Evolutionary conservation across 1,140 invertebrate genomes (phyloP), one percentile per base, ranked within the genome.

Genomic region (Rhagoletis pomonella): DNA sequence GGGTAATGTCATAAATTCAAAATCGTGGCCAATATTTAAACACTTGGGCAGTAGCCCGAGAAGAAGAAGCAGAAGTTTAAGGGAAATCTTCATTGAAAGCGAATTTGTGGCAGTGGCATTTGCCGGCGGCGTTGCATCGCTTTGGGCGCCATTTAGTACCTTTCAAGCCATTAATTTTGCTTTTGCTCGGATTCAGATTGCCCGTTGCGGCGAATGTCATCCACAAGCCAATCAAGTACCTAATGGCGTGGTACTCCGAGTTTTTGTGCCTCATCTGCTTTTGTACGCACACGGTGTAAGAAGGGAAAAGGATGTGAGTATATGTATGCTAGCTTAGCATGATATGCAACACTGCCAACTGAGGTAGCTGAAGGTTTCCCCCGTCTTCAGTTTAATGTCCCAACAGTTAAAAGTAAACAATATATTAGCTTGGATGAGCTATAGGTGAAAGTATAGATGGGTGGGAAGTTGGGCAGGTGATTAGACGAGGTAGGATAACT

Each of bases 321-420:
- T 29, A 95, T 87, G 90, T 95, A 95, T 85, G 94, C 94, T 0
- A 95, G 59, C 87, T 95, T 95, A 87, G 95, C 95, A 0, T 93
- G 94, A 89, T 96, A 95, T 88, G 92, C 93, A 3, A 94, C 93
- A 19, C 86, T 81, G 7, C n/a, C 92, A 91, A 42, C 91, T 42
- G 60, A 39, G 39, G 9, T 64, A 50, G 47, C 44, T 17, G 89
- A 81, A 2, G 19, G 29, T 59, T 44, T 47, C 42, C 39, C 39
- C 42, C 0, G 42, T 42, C 42, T 73, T 73, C 67, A 73, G 12
- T 73, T 29, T 12, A 67, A 67, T 67, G 65, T 67, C 39, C 64
- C 29, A 19, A 17, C 17, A 81, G 84, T 86, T 81, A 62, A 87
- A 50, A 89, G 87, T 9, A 86, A 85, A 64, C 88, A 85, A 89